A percentile compares a stretch with the other conserved stretches of the same genome.
Evolutionary conservation across 2,888 invertebrate species (phyloP).

Genomic region (Unio pictorum): DNA sequence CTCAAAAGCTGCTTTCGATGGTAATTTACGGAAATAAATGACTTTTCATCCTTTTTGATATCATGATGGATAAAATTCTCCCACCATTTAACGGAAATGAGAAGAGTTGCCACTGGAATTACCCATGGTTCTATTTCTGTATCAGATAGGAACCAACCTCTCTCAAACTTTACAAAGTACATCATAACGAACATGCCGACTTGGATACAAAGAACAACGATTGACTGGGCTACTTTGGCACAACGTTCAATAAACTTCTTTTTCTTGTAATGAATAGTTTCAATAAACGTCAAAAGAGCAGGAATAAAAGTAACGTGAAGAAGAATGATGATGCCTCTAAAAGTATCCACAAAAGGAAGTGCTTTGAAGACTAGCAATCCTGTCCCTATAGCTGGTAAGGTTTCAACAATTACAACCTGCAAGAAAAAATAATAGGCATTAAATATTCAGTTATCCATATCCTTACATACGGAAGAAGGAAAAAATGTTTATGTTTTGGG

Average conservation of each 20-base stretch:
- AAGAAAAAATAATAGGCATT: slow-evolving; percentile 1
- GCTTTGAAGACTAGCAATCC: slow-evolving; percentile 55
- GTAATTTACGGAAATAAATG: not conserved
- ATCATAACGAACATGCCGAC: slow-evolving; percentile 15
- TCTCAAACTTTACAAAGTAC: slow-evolving; percentile 7
- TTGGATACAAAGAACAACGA: slow-evolving; percentile 26
- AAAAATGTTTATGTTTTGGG: too few relatives aligned
- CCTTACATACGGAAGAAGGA: not conserved
- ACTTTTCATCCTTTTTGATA: not conserved
- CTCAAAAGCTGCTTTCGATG: too few relatives aligned
- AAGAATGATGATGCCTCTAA: slow-evolving; percentile 49
- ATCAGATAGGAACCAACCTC: not conserved
- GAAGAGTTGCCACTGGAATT: slow-evolving; percentile 86
- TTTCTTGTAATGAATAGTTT: slow-evolving; percentile 8
- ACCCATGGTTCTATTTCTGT: slow-evolving; percentile 74
- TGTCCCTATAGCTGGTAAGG: slow-evolving; percentile 17
- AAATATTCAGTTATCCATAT: not conserved
- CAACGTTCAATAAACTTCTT: slow-evolving; percentile 7
- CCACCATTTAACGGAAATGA: slow-evolving; percentile 97
- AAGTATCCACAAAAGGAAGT: slow-evolving; percentile 40
- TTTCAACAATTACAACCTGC: slow-evolving; percentile 20
- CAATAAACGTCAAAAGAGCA: slow-evolving; percentile 45
- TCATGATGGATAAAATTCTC: slow-evolving; percentile 80
- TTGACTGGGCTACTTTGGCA: slow-evolving; percentile 6
- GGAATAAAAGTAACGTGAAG: slow-evolving; percentile 52